Evolutionary conservation across 2,888 invertebrate species (phyloP).

Genomic region (Alsophila aescularia): DNA sequence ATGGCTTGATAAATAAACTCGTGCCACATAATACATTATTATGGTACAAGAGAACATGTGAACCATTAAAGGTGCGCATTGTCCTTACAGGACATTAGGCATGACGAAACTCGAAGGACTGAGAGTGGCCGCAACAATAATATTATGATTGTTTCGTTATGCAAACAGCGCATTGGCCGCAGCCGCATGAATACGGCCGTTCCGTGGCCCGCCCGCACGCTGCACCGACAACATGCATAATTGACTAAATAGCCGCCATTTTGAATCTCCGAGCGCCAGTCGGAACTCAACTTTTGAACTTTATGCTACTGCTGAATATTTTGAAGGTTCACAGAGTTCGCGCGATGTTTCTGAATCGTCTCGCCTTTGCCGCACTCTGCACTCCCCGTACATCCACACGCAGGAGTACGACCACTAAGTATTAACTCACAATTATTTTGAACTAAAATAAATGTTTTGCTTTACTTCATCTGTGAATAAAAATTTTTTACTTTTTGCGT

Average conservation of each 20-base stretch:
- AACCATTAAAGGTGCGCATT: too few species aligned
- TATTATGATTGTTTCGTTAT: neutral
- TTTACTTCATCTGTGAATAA: conserved; percentile 1
- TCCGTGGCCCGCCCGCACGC: neutral
- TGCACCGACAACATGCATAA: conserved; percentile 34
- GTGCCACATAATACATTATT: too few species aligned
- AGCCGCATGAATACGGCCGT: neutral
- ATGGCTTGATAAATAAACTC: too few species aligned
- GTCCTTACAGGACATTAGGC: too few species aligned
- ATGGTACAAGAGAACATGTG: too few species aligned
- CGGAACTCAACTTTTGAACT: conserved; percentile 33
- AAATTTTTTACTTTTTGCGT: neutral
- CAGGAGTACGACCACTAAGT: too few species aligned
- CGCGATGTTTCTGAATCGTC: conserved; percentile 27
- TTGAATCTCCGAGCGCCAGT: conserved; percentile 39
- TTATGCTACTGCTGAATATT: conserved; percentile 42
- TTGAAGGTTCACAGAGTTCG: conserved; percentile 32
- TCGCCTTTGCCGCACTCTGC: neutral
- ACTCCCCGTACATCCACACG: neutral
- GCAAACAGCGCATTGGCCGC: neutral
- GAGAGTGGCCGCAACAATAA: too few species aligned
- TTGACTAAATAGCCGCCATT: conserved; percentile 41
- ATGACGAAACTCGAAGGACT: too few species aligned
- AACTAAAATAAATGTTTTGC: neutral
- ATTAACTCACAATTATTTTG: neutral